phyloP scores from a whole-genome alignment of 2,888 invertebrate genomes.

The Hypolimnas misippus region DNA sequence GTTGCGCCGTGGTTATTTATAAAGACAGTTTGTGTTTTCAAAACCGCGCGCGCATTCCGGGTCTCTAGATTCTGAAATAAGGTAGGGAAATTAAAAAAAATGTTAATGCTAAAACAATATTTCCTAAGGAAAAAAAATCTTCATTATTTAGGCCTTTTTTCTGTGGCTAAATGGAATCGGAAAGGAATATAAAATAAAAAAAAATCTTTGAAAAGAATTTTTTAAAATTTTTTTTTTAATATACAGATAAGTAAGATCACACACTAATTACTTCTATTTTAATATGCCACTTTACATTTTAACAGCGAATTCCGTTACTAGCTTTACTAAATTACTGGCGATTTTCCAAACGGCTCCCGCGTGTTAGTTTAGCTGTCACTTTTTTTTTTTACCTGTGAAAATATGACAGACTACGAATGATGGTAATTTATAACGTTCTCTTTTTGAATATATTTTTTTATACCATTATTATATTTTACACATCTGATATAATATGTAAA shows the following conservation, averaged over 20 bases:
- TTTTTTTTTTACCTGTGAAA: slow-evolving; percentile 14
- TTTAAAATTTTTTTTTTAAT: neutral
- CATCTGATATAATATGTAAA: neutral
- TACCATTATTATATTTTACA: neutral
- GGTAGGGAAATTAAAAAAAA: neutral
- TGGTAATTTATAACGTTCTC: no score
- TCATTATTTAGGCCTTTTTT: neutral
- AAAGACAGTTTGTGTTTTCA: slow-evolving; percentile 35
- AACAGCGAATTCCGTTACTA: slow-evolving; percentile 1
- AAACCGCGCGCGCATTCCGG: slow-evolving; percentile 27
- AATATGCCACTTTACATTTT: neutral
- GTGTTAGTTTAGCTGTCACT: slow-evolving; percentile 14
- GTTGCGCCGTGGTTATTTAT: slow-evolving; percentile 50
- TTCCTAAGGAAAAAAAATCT: neutral
- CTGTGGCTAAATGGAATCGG: neutral
- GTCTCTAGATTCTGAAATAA: neutral
- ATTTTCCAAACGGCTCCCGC: slow-evolving; percentile 22
- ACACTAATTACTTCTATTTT: neutral
- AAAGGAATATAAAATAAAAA: neutral
- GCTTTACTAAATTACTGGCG: slow-evolving; percentile 18
- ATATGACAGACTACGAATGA: neutral
- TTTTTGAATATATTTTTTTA: neutral
- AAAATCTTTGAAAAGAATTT: neutral
- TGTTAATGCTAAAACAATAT: no score
- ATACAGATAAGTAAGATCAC: neutral